A percentile compares a stretch with the other conserved stretches of the same genome.
These are phyloP conservation scores for Neofelis nebulosa DNA, from an alignment of 2,113 vertebrate species.

Conservation along the genomic window DNA sequence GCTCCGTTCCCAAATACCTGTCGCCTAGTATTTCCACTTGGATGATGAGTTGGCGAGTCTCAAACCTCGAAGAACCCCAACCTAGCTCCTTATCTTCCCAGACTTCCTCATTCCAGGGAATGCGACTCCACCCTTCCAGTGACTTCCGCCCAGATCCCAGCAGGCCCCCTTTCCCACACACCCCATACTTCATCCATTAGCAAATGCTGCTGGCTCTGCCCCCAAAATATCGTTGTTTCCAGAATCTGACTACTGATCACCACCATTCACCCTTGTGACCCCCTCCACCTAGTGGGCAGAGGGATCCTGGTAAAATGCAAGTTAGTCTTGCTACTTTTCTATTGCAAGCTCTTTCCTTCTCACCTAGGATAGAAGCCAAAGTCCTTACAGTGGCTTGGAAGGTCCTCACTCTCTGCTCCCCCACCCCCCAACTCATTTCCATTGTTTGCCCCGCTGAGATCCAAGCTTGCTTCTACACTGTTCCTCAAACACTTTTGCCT, in stretches of 20 bases:
- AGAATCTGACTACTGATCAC: background rate
- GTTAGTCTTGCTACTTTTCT: background rate
- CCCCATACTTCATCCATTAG: background rate
- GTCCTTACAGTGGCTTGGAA: background rate
- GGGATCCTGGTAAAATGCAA: background rate
- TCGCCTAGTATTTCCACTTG: background rate
- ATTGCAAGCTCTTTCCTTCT: background rate
- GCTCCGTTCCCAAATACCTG: background rate
- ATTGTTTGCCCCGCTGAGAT: background rate
- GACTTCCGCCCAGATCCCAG: background rate
- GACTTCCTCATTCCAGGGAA: no score
- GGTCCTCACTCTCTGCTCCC: background rate
- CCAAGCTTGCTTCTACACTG: background rate
- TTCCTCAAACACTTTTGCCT: background rate
- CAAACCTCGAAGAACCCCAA: background rate
- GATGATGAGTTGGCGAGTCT: background rate
- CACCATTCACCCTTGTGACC: background rate
- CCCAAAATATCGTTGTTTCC: background rate
- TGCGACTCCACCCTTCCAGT: background rate
- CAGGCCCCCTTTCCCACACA: background rate
- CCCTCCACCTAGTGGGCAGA: background rate
- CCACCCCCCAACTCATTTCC: no score
- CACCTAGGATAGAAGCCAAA: background rate
- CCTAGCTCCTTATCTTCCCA: background rate
- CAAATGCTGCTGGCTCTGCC: background rate